Evolutionary conservation across 2,888 invertebrate genomes (phyloP), one percentile per base, ranked within the genome.

Genomic region (Encarsia formosa): DNA sequence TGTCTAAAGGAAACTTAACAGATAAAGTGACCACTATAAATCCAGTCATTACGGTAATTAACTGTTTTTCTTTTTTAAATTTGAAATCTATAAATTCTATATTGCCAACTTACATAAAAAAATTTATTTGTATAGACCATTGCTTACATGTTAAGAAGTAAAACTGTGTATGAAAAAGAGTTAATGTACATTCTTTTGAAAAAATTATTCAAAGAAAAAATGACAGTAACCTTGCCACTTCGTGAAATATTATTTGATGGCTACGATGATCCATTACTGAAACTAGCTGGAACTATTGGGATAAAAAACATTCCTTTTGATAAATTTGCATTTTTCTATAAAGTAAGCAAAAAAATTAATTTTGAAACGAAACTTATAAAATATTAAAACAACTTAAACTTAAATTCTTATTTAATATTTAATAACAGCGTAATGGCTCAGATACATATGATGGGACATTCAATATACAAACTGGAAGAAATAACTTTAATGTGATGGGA

Each of bases 291-390:
- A 35, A 69, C 78, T 61, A 59, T 86, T 32, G 72, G 84, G 59
- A 65, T 82, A 20, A 72, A 79, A 0, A 60, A 61, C 9, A 80
- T 90, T 60, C 88, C 88, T 0, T 87, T 80, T 63, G 83, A 81
- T 26, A 86, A 81, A 65, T 93, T 95, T 72, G 94, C 88, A 9
- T 91, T 92, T 88, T 89, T 94, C 69, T 86, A 84, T 66, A 75
- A 74, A 47, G 89, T 89, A 71, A 81, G 83, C 78, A 58, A 34
- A 45, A 38, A 40, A 24, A 26, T 5, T 39, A 42, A 26, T 22
- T 26, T 38, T 50, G 15, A 22, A 24, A n/a, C 26, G 37, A 42
- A 26, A 8, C 6, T 26, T 8, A 26, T 11, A 26, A 11, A 26
- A 8, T 11, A 26, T 26, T 26, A 26, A 26, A 6, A 26, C 26